Evolutionary conservation across 2,113 vertebrate genomes (phyloP), one percentile per base, ranked within the genome.

Genomic region (Pseudopipra pipra): DNA sequence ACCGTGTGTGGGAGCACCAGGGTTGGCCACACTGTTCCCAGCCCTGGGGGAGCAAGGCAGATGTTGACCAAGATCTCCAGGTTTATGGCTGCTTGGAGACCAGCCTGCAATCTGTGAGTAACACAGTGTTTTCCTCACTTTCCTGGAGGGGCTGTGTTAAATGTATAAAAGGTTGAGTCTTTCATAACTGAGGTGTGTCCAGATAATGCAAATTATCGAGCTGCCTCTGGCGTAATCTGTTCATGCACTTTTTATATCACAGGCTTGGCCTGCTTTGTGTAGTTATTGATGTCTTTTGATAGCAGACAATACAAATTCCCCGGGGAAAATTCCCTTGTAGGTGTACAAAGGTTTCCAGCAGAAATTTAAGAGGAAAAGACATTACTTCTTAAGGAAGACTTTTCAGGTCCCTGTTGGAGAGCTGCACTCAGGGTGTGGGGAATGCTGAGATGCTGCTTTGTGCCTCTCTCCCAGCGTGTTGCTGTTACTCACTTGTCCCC

Each of bases 351-450:
- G 5, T 51, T 73, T 28, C 5, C 33, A 43, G 37, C 41, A 56
- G 27, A 20, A n/a, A 21, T 37, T n/a, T 43, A 52, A 30, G 46
- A 62, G 66, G 52, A 17, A 71, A 85, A 61, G 65, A 21, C 25
- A 20, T 25, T 3, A 1, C 41, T 61, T 18, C 9, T 30, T 27
- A 14, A 43, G 22, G 14, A 19, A 28, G 21, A 6, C 46, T 55
- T 65, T 54, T 28, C 23, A 20, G 46, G 55, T 59, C 19, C 9
- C 14, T 1, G 4, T 2, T 70, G 68, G 61, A 52, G 78, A 61
- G 33, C 25, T 58, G 47, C 31, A 33, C 0, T 0, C 27, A 14
- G 43, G 27, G 10, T 6, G 8, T 15, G 30, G 47, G 43, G 8
- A 59, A 5, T 4, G 39, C 70, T 43, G 66, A 82, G 20, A 5